phyloP scores from a whole-genome alignment of 2,113 vertebrate species.

The Lophura nycthemera region DNA sequence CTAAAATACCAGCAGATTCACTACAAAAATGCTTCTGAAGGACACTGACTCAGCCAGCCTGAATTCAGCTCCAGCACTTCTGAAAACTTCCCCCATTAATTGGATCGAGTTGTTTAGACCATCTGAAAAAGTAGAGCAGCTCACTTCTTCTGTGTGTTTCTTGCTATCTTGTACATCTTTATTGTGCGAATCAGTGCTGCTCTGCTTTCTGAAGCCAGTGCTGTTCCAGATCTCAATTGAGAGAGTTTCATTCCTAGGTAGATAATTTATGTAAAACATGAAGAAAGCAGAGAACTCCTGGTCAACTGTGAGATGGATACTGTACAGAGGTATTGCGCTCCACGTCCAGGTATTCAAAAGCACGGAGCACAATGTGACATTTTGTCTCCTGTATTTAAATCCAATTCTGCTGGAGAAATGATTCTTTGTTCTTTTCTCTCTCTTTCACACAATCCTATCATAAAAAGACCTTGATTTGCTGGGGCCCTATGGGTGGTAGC shows the following conservation, averaged over 20 bases:
- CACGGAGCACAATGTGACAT: not conserved
- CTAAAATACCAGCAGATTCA: not conserved
- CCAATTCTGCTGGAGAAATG: not conserved
- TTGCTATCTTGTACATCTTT: not conserved
- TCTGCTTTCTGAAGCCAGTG: not conserved
- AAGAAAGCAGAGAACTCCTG: not conserved
- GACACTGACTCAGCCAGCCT: not conserved
- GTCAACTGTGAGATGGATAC: not conserved
- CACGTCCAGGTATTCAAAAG: not conserved
- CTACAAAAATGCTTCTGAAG: not conserved
- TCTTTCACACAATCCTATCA: not conserved
- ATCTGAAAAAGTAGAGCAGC: not conserved
- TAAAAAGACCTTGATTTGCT: not conserved
- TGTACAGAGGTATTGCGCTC: not conserved
- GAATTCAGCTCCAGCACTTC: not conserved
- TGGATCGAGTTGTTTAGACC: not conserved
- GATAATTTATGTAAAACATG: not conserved
- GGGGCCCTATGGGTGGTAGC: not conserved
- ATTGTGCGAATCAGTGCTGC: not conserved
- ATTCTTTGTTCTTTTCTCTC: not conserved
- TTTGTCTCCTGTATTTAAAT: not conserved
- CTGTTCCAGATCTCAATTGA: not conserved
- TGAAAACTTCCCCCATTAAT: not conserved
- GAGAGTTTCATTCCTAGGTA: not conserved
- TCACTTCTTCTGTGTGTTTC: not conserved